These are phyloP conservation scores for Corythucha ciliata DNA, from an alignment of 2,888 invertebrate species.

Conservation along the genomic window DNA sequence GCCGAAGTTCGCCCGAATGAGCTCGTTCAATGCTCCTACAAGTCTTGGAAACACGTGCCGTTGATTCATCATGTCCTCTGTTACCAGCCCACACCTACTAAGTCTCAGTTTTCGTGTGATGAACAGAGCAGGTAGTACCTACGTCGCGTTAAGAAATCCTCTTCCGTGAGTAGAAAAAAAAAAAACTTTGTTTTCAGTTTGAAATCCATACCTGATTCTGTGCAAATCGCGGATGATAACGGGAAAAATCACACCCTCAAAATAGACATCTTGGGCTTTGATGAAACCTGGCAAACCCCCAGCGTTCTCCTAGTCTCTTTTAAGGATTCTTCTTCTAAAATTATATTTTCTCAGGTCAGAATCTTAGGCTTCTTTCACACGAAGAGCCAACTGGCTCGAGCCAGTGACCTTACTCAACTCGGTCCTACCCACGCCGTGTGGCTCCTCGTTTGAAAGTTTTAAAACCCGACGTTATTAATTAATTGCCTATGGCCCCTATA, in stretches of 20 bases:
- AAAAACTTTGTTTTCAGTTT: conserved; percentile 19
- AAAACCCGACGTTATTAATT: not conserved
- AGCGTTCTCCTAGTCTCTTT: conserved; percentile 63
- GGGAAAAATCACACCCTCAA: conserved; percentile 60
- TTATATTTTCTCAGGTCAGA: conserved; percentile 67
- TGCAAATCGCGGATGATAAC: conserved; percentile 46
- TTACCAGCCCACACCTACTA: conserved; percentile 75
- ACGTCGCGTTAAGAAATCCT: too few species aligned
- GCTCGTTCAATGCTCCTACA: conserved; percentile 71
- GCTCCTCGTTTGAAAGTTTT: not conserved
- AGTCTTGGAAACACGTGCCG: conserved; percentile 65
- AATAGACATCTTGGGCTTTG: conserved; percentile 67
- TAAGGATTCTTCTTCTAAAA: conserved; percentile 50
- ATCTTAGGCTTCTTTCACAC: not conserved
- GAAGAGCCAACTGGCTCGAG: too few species aligned
- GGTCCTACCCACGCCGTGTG: not conserved
- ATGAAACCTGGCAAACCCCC: conserved; percentile 81
- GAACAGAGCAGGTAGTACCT: conserved; percentile 49
- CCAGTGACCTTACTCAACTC: too few species aligned
- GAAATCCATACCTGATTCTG: conserved; percentile 42
- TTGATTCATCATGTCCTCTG: conserved; percentile 85
- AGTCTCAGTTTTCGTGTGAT: conserved; percentile 45
- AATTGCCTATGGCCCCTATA: conserved; percentile 41
- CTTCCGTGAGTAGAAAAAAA: too few species aligned
- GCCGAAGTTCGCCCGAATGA: conserved; percentile 61